Base-by-base conservation (phyloP, 2,888 invertebrate genomes). In the Tethea ocularis region DNA sequence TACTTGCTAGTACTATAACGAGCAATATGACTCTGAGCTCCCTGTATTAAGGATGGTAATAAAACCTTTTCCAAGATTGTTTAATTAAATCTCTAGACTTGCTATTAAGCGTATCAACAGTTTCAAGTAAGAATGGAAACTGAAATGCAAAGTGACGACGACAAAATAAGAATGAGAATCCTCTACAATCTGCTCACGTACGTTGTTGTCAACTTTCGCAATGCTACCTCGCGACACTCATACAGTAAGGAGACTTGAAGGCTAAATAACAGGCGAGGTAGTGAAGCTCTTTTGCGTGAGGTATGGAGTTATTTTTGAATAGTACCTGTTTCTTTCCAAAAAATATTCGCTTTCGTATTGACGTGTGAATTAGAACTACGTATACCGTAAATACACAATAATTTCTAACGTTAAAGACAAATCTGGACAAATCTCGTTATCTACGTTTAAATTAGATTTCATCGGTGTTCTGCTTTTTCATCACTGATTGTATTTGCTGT, bases 131-230 rank as follows among this genome's bases (percentile, higher is more conserved):
- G 77, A 84, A 83, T 82, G 79, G 77, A 78, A 78, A 82, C 84
- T 85, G 78, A 85, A 82, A 85, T 83, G 78, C 82, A 78, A 87
- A 85, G 77, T 77, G 71, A 68, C 60, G 66, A 55, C 77, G 71
- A 75, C 78, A 74, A 74, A 80, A 85, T 78, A 81, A 84, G 84
- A 86, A 83, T 81, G 77, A 78, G 80, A 73, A 79, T 84, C 78
- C 75, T 90, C 78, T 74, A 82, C 82, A 92, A 78, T 79, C 90
- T 69, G 65, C 79, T 86, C 92, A 92, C 92, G 92, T 91, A 85
- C 83, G 68, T 68, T 75, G 84, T 82, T 87, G 91, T 91, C 88
- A 88, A 91, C 91, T 93, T 93, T 93, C 91, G 92, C 88, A 93
- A 93, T 83, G 82, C 80, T 86, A 86, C 89, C 89, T 89, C 87